Evolutionary conservation across 2,797 vertebrate genomes (phyloP).

Genomic region (Alca torda): DNA sequence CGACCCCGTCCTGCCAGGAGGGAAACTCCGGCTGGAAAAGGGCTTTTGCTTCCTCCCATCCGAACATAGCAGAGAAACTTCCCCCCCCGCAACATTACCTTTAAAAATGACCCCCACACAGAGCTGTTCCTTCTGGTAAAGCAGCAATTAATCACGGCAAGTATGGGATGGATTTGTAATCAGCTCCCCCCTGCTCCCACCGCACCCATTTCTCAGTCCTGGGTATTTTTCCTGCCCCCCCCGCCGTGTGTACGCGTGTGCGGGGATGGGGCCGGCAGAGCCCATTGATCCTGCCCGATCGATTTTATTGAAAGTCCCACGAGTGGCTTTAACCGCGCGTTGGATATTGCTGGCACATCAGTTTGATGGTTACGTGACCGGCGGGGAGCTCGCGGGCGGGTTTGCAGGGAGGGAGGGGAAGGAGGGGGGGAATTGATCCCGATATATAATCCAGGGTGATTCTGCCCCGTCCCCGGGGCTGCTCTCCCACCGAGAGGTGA

Average conservation of each 20-base stretch:
- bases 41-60: neutral
- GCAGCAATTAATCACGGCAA: conserved; percentile 68
- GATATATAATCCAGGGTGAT: neutral
- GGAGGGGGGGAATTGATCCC: neutral
- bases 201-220: neutral
- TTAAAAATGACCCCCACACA: conserved; percentile 26
- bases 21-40: neutral
- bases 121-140: conserved; percentile 47
- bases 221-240: neutral
- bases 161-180: conserved; percentile 52
- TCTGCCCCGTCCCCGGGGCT: neutral
- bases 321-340: conserved; percentile 64
- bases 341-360: conserved; percentile 70
- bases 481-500: neutral
- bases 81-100: neutral
- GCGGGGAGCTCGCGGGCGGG: neutral
- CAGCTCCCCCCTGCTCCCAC: neutral
- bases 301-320: conserved; percentile 69
- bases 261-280: conserved; percentile 2
- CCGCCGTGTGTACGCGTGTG: neutral
- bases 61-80: neutral
- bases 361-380: conserved; percentile 60
- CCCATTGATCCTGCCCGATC: conserved; percentile 54
- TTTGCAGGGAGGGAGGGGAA: neutral
- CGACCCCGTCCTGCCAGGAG: rapidly evolving